Conservation (phyloP, 2,888 invertebrate species). For the Drepana falcataria region DNA sequence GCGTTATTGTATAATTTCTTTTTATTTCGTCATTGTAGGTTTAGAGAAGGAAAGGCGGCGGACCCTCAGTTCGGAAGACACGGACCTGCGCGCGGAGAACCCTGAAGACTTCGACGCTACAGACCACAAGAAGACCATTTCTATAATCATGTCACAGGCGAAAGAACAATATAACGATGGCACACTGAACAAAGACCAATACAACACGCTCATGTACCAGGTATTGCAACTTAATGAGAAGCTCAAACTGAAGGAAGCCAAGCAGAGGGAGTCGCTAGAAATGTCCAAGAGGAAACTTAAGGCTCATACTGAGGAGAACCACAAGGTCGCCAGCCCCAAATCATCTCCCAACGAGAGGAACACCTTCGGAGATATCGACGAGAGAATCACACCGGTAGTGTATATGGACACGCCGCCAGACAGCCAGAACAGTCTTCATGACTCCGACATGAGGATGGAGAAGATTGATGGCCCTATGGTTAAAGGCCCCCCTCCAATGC, state of each 20-base stretch:
- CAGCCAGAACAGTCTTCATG: slow-evolving; percentile 43
- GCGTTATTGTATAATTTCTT: not conserved
- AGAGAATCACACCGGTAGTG: slow-evolving; percentile 57
- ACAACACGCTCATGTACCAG: slow-evolving; percentile 86
- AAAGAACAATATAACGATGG: slow-evolving; percentile 88
- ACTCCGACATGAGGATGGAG: slow-evolving; percentile 66
- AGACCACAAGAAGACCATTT: slow-evolving; percentile 82
- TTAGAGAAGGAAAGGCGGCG: slow-evolving; percentile 73
- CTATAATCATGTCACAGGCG: slow-evolving; percentile 89
- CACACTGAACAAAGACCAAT: slow-evolving; percentile 85
- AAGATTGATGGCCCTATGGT: slow-evolving; percentile 26
- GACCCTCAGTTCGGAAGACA: slow-evolving; percentile 71
- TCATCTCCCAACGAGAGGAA: slow-evolving; percentile 53
- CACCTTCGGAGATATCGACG: slow-evolving; percentile 74
- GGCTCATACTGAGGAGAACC: slow-evolving; percentile 58
- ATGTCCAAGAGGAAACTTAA: slow-evolving; percentile 68
- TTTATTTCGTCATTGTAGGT: slow-evolving; percentile 31
- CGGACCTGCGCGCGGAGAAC: slow-evolving; percentile 71
- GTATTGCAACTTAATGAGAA: slow-evolving; percentile 88
- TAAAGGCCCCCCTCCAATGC: slow-evolving; percentile 42
- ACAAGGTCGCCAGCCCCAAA: slow-evolving; percentile 70
- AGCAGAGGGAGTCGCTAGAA: slow-evolving; percentile 83
- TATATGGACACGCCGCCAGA: slow-evolving; percentile 53
- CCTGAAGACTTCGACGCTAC: slow-evolving; percentile 74
- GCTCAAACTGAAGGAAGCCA: slow-evolving; percentile 85